Conservation (phyloP, 2,113 vertebrate species). For the Bucco capensis region DNA sequence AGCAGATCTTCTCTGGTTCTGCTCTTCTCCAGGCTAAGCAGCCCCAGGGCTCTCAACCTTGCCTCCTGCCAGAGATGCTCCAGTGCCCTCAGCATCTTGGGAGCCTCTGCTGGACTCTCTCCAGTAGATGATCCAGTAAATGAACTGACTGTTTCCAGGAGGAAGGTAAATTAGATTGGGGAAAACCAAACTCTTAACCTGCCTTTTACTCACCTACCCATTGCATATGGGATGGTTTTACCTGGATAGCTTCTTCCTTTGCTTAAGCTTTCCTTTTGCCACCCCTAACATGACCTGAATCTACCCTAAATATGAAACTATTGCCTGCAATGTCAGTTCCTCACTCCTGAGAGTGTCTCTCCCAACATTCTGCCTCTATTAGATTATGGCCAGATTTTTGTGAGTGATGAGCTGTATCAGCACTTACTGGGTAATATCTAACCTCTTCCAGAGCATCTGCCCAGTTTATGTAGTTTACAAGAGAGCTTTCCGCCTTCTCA, state of each 20-base stretch:
- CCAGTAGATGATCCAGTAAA: not conserved
- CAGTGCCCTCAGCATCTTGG: too few relatives aligned
- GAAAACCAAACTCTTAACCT: not conserved
- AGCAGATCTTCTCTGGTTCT: too few relatives aligned
- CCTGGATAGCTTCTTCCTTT: not conserved
- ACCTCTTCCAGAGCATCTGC: slow-evolving; percentile 42
- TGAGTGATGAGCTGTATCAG: slow-evolving; percentile 1
- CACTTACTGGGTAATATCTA: not conserved
- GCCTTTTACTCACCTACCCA: not conserved
- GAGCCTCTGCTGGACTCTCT: too few relatives aligned
- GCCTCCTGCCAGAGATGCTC: too few relatives aligned
- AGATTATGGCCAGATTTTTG: not conserved
- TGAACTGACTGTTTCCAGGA: not conserved
- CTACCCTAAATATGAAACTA: not conserved
- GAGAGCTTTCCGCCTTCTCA: not conserved
- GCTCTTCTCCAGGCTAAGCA: too few relatives aligned
- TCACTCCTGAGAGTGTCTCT: not conserved
- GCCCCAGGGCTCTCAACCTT: too few relatives aligned
- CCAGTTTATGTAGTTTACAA: not conserved
- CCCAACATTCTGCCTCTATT: not conserved
- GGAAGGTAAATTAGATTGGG: not conserved
- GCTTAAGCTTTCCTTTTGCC: not conserved
- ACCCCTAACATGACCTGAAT: rapidly evolving
- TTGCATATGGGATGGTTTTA: rapidly evolving
- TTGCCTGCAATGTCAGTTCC: not conserved